A percentile compares a stretch with the other conserved stretches of the same genome.
Conservation (phyloP, 2,113 vertebrate species). For the Oceanodroma tethys region DNA sequence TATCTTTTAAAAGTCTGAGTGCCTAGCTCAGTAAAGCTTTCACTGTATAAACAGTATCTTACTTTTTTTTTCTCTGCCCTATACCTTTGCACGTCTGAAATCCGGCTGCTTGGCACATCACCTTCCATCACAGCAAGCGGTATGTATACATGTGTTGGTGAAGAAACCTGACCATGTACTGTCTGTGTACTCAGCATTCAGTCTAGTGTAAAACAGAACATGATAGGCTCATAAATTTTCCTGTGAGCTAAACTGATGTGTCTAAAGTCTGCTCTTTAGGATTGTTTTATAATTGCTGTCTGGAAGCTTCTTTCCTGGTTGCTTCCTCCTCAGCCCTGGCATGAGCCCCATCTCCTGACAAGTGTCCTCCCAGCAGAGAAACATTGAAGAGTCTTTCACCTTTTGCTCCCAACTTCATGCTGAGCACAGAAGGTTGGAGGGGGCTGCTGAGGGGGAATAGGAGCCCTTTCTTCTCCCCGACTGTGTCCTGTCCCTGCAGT, state of each 20-base stretch:
- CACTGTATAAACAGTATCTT: slow-evolving; percentile 66
- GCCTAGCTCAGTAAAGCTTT: slow-evolving; percentile 73
- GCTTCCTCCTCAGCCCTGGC: slow-evolving; percentile 3
- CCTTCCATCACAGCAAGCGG: slow-evolving; percentile 29
- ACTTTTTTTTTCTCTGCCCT: slow-evolving; percentile 25
- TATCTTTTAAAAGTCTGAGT: slow-evolving; percentile 72
- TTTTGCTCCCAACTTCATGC: slow-evolving; percentile 13
- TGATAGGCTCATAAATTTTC: slow-evolving; percentile 54
- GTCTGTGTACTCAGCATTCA: neutral
- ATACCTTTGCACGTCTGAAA: slow-evolving; percentile 41
- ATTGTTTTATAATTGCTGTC: slow-evolving; percentile 65
- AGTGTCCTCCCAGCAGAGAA: neutral
- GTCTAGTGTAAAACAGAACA: slow-evolving; percentile 14
- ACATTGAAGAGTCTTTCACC: neutral
- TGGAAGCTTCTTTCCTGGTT: slow-evolving; percentile 63
- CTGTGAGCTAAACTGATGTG: slow-evolving; percentile 74
- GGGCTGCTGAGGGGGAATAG: neutral
- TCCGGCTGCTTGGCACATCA: neutral
- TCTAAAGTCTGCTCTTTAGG: slow-evolving; percentile 51
- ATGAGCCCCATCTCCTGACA: neutral
- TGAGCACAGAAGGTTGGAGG: neutral
- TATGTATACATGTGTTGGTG: neutral
- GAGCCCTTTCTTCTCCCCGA: neutral
- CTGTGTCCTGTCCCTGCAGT: neutral
- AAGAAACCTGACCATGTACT: slow-evolving; percentile 70